A percentile compares a stretch with the other conserved stretches of the same genome.
Evolutionary conservation across 2,888 invertebrate species (phyloP).

Genomic region (Pocota personata): DNA sequence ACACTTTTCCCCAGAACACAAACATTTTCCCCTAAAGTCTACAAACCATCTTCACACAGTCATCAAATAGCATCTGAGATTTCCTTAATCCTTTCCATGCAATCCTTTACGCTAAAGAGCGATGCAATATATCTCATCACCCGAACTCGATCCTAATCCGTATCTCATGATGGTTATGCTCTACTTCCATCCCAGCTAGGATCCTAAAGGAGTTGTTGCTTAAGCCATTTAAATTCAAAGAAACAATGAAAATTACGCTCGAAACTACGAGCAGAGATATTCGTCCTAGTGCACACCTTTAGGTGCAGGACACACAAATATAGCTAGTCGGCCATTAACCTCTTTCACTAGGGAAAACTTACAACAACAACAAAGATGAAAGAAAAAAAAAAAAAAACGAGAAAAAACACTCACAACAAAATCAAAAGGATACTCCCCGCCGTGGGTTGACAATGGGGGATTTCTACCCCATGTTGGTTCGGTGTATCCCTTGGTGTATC

Average conservation of each 20-base stretch:
- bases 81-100: conserved; percentile 39
- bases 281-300: conserved; percentile 47
- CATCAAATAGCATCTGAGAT: conserved; percentile 46
- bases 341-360: conserved; percentile 42
- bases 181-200: conserved; percentile 25
- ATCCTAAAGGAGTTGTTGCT: conserved; percentile 2
- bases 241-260: conserved; percentile 51
- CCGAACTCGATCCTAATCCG: conserved; percentile 34
- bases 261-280: conserved; percentile 8
- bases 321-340: conserved; percentile 60
- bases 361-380: conserved; percentile 34
- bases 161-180: conserved; percentile 32
- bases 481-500: conserved; percentile 38
- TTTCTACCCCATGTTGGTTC: background rate
- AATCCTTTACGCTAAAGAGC: conserved; percentile 18
- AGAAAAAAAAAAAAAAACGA: conserved; percentile 1
- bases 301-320: conserved; percentile 49
- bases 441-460: background rate
- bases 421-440: conserved; percentile 24
- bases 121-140: conserved; percentile 10
- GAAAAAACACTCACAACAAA: conserved; percentile 12
- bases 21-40: background rate
- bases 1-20: background rate
- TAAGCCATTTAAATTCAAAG: conserved; percentile 53
- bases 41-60: conserved; percentile 5